Percentiles rank a stretch among this genome's conserved stretches.
These are phyloP conservation scores for Mastomys natalensis DNA, from an alignment of 2,113 vertebrate genomes.

Conservation along the genomic window DNA sequence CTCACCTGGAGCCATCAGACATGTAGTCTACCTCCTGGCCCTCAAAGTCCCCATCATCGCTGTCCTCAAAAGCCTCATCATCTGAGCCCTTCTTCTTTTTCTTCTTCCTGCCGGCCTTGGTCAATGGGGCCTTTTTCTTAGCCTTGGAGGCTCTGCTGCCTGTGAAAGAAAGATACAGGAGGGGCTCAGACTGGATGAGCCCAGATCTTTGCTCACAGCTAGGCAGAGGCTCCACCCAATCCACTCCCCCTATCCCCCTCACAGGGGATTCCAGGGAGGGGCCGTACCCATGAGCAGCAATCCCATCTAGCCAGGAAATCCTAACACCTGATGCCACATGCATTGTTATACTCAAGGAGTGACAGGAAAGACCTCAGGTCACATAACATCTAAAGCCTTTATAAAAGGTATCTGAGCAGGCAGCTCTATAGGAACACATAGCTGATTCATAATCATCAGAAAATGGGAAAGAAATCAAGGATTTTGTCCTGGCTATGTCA, in stretches of 20 bases:
- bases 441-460: neutral
- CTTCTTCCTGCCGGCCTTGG: slow-evolving; percentile 85
- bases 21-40: slow-evolving; percentile 97
- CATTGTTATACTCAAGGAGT: neutral
- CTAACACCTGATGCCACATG: neutral
- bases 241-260: neutral
- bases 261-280: neutral
- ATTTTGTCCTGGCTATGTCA: neutral
- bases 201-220: neutral
- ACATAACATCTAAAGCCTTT: neutral
- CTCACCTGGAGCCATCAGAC: slow-evolving; percentile 94
- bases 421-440: neutral
- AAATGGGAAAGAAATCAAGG: neutral
- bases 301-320: neutral
- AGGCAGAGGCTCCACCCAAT: neutral
- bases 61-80: slow-evolving; percentile 92
- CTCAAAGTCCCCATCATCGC: slow-evolving; percentile 95
- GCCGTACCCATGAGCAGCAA: neutral
- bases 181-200: neutral
- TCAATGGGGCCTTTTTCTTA: slow-evolving; percentile 85
- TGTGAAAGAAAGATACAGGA: neutral
- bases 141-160: slow-evolving; percentile 76
- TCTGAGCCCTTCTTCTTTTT: slow-evolving; percentile 90
- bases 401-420: neutral
- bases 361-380: neutral